Evolutionary conservation across 2,888 invertebrate genomes (phyloP).

Genomic region (Lomographa bimaculata): DNA sequence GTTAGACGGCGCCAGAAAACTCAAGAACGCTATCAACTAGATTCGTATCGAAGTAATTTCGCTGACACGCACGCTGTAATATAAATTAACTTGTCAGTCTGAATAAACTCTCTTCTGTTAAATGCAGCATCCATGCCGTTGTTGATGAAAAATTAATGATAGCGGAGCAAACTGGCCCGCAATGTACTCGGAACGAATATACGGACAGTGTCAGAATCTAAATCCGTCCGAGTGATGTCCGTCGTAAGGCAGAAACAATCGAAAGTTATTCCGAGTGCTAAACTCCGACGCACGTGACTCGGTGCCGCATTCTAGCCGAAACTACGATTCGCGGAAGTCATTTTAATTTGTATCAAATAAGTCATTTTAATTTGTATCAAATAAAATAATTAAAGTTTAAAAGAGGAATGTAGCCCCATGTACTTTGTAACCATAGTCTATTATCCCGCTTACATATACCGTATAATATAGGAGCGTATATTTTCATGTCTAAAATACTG

Average conservation of each 20-base stretch:
- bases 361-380: too few relatives aligned
- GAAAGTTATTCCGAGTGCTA: constrained; percentile 77
- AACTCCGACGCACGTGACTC: constrained; percentile 61
- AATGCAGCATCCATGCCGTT: constrained; percentile 12
- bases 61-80: constrained; percentile 7
- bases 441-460: too few relatives aligned
- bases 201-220: constrained; percentile 67
- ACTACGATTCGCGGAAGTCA: constrained; percentile 57
- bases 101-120: neutral
- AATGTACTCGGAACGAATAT: constrained; percentile 48
- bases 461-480: too few relatives aligned
- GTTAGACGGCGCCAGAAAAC: too few relatives aligned
- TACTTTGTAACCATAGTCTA: too few relatives aligned
- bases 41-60: neutral
- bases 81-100: constrained; percentile 10
- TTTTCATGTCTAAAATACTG: too few relatives aligned
- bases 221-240: constrained; percentile 70
- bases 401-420: too few relatives aligned
- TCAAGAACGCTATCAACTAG: too few relatives aligned
- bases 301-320: constrained; percentile 65
- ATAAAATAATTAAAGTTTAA: too few relatives aligned
- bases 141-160: constrained; percentile 4
- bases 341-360: too few relatives aligned
- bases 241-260: constrained; percentile 69
- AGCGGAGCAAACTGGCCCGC: constrained; percentile 26